These are phyloP conservation scores for Nemapogon koenigi DNA, from an alignment of 2,888 invertebrate species.

Conservation along the genomic window DNA sequence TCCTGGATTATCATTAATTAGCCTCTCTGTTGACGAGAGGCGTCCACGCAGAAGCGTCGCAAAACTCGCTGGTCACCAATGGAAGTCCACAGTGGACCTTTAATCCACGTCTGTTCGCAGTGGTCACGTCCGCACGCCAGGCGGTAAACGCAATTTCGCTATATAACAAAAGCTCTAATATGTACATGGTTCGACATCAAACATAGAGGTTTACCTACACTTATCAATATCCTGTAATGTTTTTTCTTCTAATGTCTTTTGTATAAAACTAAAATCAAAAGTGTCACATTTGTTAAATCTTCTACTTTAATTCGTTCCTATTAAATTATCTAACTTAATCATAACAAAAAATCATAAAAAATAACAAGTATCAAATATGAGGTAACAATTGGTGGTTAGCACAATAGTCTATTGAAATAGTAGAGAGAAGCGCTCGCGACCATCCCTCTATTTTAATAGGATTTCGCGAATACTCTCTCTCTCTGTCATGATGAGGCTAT, in stretches of 20 bases:
- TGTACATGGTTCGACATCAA: too few species aligned
- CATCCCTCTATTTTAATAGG: conserved; percentile 9
- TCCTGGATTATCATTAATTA: conserved; percentile 9
- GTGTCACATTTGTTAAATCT: too few species aligned
- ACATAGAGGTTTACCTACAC: too few species aligned
- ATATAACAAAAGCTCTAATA: too few species aligned
- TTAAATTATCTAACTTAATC: too few species aligned
- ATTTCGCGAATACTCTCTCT: conserved; percentile 10
- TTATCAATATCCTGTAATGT: too few species aligned
- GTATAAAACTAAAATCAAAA: too few species aligned
- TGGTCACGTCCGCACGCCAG: conserved; percentile 6
- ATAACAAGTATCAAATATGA: too few species aligned
- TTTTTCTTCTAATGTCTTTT: too few species aligned
- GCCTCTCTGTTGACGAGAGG: conserved; percentile 8
- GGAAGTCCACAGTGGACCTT: conserved; percentile 2
- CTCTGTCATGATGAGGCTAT: not conserved
- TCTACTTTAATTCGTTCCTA: too few species aligned
- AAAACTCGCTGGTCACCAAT: conserved; percentile 7
- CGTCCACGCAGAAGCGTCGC: conserved; percentile 5
- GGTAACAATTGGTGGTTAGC: conserved; percentile 8
- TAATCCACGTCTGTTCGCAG: conserved; percentile 4
- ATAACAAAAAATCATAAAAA: too few species aligned
- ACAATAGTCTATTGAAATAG: conserved; percentile 7
- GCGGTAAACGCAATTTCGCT: too few species aligned
- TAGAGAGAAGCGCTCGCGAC: not conserved